Evolutionary conservation across 2,888 invertebrate genomes (phyloP), one percentile per base, ranked within the genome.

Genomic region (Leptogaster cylindrica): DNA sequence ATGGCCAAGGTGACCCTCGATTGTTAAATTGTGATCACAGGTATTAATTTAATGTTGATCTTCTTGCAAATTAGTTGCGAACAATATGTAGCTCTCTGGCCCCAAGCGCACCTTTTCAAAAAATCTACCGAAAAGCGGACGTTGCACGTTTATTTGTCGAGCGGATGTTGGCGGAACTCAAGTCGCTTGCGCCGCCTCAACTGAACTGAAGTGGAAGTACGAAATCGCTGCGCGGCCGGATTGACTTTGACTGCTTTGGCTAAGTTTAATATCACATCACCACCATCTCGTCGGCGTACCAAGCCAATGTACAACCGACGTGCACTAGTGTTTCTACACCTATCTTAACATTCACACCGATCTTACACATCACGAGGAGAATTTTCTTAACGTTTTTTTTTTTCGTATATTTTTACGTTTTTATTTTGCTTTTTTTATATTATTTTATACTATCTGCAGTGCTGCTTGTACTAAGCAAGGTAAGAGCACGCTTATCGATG

Each of bases 161-260:
- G 4, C 12, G 39, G 18, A 41, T 58, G n/a, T 58, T 58, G 41
- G 41, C 33, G 46, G 20, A 46, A 61, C 61, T 44, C 61, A 61
- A 31, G 27, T 61, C 61, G 41, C 61, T 41, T 61, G 18, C 44
- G 23, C 61, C 41, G 61, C 36, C 61, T 61, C 28, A 25, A 61
- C 41, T 44, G 27, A 61, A 61, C 61, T 61, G 44, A 39, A 58
- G 41, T 39, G 18, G 27, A 61, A 61, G 61, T 18, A 27, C 44
- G 61, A 44, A 44, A 27, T 61, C 44, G 61, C 14, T 27, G 61
- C 61, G 27, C 18, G 25, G 28, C 44, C 44, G 20, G 12, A 20
- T 44, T 41, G 61, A 41, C 44, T 61, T 58, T 58, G 58, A 36
- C 58, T 58, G 39, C 23, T 27, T 61, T 55, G 36, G 55, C 55